Base-by-base conservation (phyloP, 2,888 invertebrate genomes). In the Aethes cnicana region DNA sequence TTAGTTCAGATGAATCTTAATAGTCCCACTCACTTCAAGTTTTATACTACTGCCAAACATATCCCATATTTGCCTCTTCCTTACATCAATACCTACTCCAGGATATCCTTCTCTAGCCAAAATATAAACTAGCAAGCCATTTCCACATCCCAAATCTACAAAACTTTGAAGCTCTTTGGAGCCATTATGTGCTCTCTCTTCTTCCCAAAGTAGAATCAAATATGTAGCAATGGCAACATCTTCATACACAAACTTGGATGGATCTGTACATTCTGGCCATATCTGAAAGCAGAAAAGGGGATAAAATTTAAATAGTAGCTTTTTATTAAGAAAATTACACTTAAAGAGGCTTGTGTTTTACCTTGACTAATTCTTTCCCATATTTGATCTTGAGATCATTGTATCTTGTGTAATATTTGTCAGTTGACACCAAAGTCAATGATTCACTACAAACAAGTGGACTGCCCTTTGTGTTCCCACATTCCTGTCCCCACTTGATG, bases 131-230 rank as follows among this genome's bases (percentile, higher is more conserved):
- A 99, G 84, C 17, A 98, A 90, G 8, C 99, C 99, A 91, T 99
- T 99, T 0, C 99, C 99, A 91, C 99, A 99, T 0, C 99, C 99
- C 46, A 98, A 90, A 82, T 99, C 99, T 0, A 98, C 93, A 91
- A 98, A 99, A 2, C 91, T 91, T 66, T 92, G 93, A 59, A 69
- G 62, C 53, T 74, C 63, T 35, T 68, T 59, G 3, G 77, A 55
- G 32, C 84, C 81, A 18, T 68, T 78, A n/a, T 74, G 65, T 4
- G 69, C 64, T 48, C 90, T 78, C 59, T 92, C 91, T 36, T 86
- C 75, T 61, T 93, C 91, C 97, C 97, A 98, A 0, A 98, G 69
- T 1, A 95, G 82, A 43, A 97, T 85, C 32, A 98, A 84, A 77
- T 98, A 98, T 7, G 96, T 91, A 4, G 97, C 96, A 66, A 99